Evolutionary conservation across 2,113 vertebrate genomes (phyloP).

Genomic region (chimpanzee (Pan troglodytes)): NHGRI_mPanTro3-v2.1_pri NC_072398.2:30858501-30859000

Average conservation of each 20-base stretch:
- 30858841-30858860: background rate
- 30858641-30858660: background rate
- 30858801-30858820: background rate
- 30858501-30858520: background rate
- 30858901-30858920: background rate
- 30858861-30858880: background rate
- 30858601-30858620: background rate
- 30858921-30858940: background rate
- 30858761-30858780: background rate
- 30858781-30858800: background rate
- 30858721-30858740: background rate
- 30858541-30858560: background rate
- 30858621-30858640: background rate
- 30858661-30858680: background rate
- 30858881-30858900: background rate
- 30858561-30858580: background rate
- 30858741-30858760: background rate
- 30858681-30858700: background rate
- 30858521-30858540: background rate
- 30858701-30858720: background rate
- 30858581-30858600: background rate
- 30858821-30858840: background rate
- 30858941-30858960: background rate
- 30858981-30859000: background rate
- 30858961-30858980: background rate